Evolutionary conservation across 1,140 invertebrate genomes (phyloP).

Genomic region (Thaumatotibia leucotreta): DNA sequence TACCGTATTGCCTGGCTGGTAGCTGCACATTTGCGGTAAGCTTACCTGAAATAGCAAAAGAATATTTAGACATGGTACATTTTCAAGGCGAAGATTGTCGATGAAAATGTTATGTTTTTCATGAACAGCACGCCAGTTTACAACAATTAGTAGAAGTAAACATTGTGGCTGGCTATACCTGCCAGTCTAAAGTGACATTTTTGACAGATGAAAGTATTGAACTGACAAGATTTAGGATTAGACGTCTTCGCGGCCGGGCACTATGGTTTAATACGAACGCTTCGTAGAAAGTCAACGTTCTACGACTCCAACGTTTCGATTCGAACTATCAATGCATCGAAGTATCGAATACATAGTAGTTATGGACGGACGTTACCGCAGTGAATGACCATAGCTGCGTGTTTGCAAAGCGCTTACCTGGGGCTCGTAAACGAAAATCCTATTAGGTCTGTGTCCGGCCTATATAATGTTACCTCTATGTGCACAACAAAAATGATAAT

Average conservation of each 20-base stretch:
- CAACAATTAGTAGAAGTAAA: too few relatives aligned
- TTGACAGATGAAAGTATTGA: too few relatives aligned
- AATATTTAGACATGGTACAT: background rate
- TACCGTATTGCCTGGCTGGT: background rate
- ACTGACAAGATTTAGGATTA: too few relatives aligned
- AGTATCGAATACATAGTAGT: conserved; percentile 10
- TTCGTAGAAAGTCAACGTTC: background rate
- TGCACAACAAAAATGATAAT: conserved; percentile 4
- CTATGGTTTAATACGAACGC: too few relatives aligned
- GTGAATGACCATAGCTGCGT: background rate
- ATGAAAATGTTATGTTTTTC: too few relatives aligned
- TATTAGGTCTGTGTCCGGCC: conserved; percentile 12
- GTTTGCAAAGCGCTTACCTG: conserved; percentile 10
- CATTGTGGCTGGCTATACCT: too few relatives aligned
- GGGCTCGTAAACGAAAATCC: conserved; percentile 11
- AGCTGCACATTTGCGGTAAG: background rate
- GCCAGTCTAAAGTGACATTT: too few relatives aligned
- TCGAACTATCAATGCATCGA: background rate
- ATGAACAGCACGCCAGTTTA: too few relatives aligned
- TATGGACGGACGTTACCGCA: conserved; percentile 3
- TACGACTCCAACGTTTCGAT: background rate
- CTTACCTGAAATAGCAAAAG: background rate
- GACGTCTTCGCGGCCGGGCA: too few relatives aligned
- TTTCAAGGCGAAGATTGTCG: too few relatives aligned
- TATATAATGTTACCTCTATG: conserved; percentile 3